These are phyloP conservation scores for Popillia japonica DNA, from an alignment of 1,140 invertebrate genomes.

Conservation along the genomic window DNA sequence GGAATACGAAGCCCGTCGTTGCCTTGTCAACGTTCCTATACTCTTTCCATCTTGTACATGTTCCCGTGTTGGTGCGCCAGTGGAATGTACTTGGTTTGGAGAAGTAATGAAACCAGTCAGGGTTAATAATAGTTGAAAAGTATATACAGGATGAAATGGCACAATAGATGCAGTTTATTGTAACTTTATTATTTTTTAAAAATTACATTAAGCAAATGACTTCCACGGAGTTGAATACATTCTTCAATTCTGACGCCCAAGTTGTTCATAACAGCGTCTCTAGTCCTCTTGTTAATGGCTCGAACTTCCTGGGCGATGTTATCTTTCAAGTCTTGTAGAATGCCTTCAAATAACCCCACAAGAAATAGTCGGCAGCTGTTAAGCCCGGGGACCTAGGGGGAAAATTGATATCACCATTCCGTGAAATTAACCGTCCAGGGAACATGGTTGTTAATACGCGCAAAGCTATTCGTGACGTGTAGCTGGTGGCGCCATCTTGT, in stretches of 20 bases:
- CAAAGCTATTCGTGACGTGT: conserved; percentile 25
- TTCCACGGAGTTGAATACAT: conserved; percentile 6
- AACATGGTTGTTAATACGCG: neutral
- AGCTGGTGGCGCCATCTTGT: neutral
- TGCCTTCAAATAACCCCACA: conserved; percentile 27
- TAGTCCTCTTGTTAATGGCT: too few species aligned
- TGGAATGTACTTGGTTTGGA: too few species aligned
- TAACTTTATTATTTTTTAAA: conserved; percentile 15
- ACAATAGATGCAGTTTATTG: conserved; percentile 12
- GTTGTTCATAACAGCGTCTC: neutral
- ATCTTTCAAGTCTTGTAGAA: too few species aligned
- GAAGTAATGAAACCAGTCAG: too few species aligned
- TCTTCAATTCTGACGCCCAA: conserved; percentile 2
- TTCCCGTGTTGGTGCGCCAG: too few species aligned
- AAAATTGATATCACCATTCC: conserved; percentile 30
- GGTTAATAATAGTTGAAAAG: conserved; percentile 6
- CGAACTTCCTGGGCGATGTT: too few species aligned
- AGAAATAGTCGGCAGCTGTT: conserved; percentile 16
- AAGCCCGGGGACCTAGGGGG: conserved; percentile 19
- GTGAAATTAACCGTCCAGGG: conserved; percentile 28
- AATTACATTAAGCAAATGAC: conserved; percentile 16
- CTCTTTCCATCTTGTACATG: too few species aligned
- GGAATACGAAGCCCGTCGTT: too few species aligned
- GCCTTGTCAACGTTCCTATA: too few species aligned
- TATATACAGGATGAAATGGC: conserved; percentile 14